Conservation (phyloP, 1,140 invertebrate genomes). For the Melitaea cinxia region DNA sequence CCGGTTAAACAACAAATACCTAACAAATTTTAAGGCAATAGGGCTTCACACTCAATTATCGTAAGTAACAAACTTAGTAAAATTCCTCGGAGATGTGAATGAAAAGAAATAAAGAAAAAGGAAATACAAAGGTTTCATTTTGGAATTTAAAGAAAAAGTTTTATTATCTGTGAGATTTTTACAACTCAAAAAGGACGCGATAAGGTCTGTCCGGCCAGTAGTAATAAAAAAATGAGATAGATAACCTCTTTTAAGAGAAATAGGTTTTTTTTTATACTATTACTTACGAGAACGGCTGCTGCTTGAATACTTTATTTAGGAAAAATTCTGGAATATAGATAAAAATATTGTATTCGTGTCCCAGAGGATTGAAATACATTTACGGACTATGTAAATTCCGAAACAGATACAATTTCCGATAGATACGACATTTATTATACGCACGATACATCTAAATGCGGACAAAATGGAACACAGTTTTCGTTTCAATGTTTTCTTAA, state of each 20-base stretch:
- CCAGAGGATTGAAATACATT: conserved; percentile 21
- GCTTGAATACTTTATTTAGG: conserved; percentile 23
- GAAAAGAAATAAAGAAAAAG: no score
- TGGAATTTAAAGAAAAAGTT: no score
- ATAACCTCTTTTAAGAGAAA: background rate
- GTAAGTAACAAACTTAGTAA: no score
- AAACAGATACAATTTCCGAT: conserved; percentile 16
- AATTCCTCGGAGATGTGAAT: no score
- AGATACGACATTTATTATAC: conserved; percentile 9
- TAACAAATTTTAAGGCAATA: no score
- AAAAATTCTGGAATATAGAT: conserved; percentile 14
- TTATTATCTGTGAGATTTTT: no score
- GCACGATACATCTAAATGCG: background rate
- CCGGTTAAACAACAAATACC: no score
- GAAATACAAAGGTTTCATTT: no score
- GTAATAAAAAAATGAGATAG: background rate
- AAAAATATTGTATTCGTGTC: conserved; percentile 9
- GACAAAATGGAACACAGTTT: background rate
- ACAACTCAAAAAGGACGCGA: no score
- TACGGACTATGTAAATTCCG: conserved; percentile 16
- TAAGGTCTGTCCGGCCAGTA: no score
- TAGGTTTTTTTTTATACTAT: no score
- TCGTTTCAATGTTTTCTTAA: background rate
- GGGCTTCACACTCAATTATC: no score
- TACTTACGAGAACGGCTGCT: background rate